Conservation (phyloP, 2,888 invertebrate species). For the Ornithoptera alexandrae region DNA sequence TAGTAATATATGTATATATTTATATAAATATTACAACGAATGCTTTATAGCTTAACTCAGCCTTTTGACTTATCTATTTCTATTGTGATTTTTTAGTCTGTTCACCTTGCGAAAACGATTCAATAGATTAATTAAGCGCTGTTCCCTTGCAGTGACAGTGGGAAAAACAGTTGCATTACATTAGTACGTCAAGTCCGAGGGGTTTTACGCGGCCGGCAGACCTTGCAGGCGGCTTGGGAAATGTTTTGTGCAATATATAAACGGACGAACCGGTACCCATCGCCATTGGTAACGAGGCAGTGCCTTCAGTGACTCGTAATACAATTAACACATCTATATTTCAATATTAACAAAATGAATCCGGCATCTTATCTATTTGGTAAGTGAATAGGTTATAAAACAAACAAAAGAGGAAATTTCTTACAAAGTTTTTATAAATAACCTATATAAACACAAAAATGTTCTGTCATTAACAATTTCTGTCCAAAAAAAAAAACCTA, state of each 20-base stretch:
- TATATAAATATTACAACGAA: too few species aligned
- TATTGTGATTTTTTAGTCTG: too few species aligned
- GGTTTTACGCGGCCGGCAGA: constrained; percentile 22
- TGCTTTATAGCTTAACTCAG: too few species aligned
- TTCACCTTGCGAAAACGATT: too few species aligned
- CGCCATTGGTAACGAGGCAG: constrained; percentile 10
- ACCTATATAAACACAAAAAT: too few species aligned
- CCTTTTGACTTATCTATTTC: too few species aligned
- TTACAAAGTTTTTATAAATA: too few species aligned
- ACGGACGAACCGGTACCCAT: not conserved
- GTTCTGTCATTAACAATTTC: too few species aligned
- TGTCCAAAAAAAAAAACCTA: too few species aligned
- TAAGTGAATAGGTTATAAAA: constrained; percentile 6
- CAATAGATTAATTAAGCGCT: too few species aligned
- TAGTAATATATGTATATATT: too few species aligned
- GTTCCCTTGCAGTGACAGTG: constrained; percentile 55
- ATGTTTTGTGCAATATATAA: constrained; percentile 22
- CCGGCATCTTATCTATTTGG: not conserved
- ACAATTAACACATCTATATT: not conserved
- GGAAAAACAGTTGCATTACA: constrained; percentile 85
- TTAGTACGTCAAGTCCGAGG: constrained; percentile 60
- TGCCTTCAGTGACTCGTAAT: not conserved
- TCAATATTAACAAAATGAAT: constrained; percentile 1
- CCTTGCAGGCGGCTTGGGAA: constrained; percentile 21
- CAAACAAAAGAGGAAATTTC: not conserved